Conservation (phyloP, 2,113 vertebrate species). For the Pluvialis apricaria region DNA sequence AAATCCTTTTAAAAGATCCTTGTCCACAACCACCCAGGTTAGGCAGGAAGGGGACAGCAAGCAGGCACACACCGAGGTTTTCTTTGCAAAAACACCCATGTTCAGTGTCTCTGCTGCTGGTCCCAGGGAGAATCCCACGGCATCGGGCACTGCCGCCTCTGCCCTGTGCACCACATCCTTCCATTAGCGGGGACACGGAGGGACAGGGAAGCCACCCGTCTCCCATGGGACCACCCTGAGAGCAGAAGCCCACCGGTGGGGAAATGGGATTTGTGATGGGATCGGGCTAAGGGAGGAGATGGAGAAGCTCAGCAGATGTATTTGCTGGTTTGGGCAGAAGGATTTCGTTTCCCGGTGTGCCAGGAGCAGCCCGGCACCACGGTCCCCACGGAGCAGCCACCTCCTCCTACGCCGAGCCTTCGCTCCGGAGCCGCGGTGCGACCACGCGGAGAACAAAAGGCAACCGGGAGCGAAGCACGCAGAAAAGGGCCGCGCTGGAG, state of each 20-base stretch:
- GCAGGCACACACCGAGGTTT: not conserved
- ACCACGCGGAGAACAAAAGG: not conserved
- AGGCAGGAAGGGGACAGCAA: not conserved
- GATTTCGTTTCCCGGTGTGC: accelerated
- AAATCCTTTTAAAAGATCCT: not conserved
- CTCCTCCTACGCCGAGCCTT: not conserved
- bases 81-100: accelerated
- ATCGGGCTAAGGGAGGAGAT: not conserved
- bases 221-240: not conserved
- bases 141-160: not conserved
- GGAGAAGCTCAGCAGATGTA: not conserved
- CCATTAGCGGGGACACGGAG: not conserved
- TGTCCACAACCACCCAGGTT: not conserved
- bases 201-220: not conserved
- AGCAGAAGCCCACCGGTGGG: not conserved
- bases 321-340: not conserved
- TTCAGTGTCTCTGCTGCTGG: not conserved
- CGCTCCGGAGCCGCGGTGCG: accelerated
- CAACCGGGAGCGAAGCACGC: not conserved
- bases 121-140: not conserved
- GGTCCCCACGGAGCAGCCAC: not conserved
- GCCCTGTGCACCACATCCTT: not conserved
- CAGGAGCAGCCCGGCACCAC: not conserved
- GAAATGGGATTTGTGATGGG: accelerated
- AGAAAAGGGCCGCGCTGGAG: not conserved